Percentiles rank a stretch among this genome's conserved stretches.
Conservation (phyloP, 2,888 invertebrate genomes). For the Eulithis testata region DNA sequence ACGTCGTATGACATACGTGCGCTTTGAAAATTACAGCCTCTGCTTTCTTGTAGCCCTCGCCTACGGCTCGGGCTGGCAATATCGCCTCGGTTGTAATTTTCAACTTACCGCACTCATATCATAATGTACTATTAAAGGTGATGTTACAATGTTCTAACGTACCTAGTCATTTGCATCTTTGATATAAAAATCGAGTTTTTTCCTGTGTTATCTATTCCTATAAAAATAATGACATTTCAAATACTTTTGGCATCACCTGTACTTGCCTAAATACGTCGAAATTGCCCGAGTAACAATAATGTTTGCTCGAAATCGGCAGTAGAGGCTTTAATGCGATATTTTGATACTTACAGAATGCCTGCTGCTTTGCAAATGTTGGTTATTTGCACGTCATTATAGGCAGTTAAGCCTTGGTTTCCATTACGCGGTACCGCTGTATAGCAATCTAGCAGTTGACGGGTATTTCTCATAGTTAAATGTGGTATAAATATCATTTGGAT, state of each 20-base stretch:
- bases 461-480: background rate
- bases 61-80: no score
- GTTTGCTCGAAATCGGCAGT: slow-evolving; percentile 35
- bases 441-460: background rate
- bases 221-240: slow-evolving; percentile 27
- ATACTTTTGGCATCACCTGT: slow-evolving; percentile 24
- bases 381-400: slow-evolving; percentile 30
- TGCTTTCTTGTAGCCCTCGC: no score
- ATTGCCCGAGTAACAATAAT: slow-evolving; percentile 41
- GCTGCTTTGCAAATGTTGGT: slow-evolving; percentile 30
- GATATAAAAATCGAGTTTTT: background rate
- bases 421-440: background rate
- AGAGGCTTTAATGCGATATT: slow-evolving; percentile 38
- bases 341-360: slow-evolving; percentile 24
- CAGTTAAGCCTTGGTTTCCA: slow-evolving; percentile 9
- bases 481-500: no score
- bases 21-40: no score
- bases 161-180: no score
- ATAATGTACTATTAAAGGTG: no score
- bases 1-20: no score
- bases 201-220: slow-evolving; percentile 12
- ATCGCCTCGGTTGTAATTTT: no score
- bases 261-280: slow-evolving; percentile 38
- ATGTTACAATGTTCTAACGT: no score
- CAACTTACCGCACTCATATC: no score